phyloP scores from a whole-genome alignment of 2,888 invertebrate species.

The Andrena trimmerana region DNA sequence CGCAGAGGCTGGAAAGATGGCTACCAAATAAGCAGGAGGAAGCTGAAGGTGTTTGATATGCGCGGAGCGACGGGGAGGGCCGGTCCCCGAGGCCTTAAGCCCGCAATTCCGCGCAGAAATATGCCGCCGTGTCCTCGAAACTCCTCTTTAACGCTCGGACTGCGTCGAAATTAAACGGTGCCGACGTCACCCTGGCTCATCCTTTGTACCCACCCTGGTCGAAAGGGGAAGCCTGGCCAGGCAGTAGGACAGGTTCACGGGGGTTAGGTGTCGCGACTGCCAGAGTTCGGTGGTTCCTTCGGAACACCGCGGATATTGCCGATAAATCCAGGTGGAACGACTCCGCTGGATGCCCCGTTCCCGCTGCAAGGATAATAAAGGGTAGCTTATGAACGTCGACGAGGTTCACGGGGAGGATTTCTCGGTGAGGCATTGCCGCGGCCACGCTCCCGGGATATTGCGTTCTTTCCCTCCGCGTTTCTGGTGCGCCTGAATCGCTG shows the following conservation, averaged over 20 bases:
- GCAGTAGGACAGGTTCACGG: background rate
- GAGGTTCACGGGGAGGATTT: slow-evolving; percentile 42
- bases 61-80: slow-evolving; percentile 75
- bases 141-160: slow-evolving; percentile 79
- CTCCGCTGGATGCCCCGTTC: slow-evolving; percentile 9
- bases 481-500: background rate
- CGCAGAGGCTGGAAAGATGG: slow-evolving; percentile 29
- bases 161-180: slow-evolving; percentile 79
- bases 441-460: slow-evolving; percentile 68
- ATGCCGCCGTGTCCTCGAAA: slow-evolving; percentile 77
- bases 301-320: slow-evolving; percentile 56
- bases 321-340: slow-evolving; percentile 59
- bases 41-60: slow-evolving; percentile 78
- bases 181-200: slow-evolving; percentile 26
- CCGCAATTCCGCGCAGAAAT: slow-evolving; percentile 80
- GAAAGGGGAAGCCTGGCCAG: background rate
- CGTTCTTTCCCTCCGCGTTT: slow-evolving; percentile 15
- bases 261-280: slow-evolving; percentile 40
- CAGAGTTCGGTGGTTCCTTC: slow-evolving; percentile 27
- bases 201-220: background rate
- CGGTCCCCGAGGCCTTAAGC: slow-evolving; percentile 78
- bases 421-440: slow-evolving; percentile 37
- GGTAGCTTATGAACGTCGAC: slow-evolving; percentile 56
- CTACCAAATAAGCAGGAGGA: slow-evolving; percentile 23
- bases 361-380: slow-evolving; percentile 58